A percentile compares a stretch with the other conserved stretches of the same genome.
These are phyloP conservation scores for Kryptolebias ocellatus DNA, from an alignment of 2,797 vertebrate genomes.

Conservation along the genomic window DNA sequence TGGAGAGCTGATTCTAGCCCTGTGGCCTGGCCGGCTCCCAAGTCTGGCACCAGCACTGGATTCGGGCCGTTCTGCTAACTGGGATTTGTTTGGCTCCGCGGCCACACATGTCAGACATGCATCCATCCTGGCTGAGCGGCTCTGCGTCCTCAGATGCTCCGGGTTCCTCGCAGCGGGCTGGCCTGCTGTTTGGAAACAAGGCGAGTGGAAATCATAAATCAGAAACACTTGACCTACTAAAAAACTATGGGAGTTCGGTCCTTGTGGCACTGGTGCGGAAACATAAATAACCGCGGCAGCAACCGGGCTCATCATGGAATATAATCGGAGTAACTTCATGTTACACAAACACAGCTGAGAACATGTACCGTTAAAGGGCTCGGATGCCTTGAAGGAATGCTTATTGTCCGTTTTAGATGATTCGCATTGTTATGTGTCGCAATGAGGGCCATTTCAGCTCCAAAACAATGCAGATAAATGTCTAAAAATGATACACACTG, in stretches of 20 bases:
- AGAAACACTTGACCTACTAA: conserved; percentile 62
- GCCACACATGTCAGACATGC: conserved; percentile 67
- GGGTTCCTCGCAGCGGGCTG: conserved; percentile 37
- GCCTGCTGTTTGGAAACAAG: conserved; percentile 54
- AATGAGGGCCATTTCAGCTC: no score
- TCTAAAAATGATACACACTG: no score
- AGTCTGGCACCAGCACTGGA: conserved; percentile 67
- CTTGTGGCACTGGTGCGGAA: conserved; percentile 52
- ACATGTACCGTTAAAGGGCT: conserved; percentile 1
- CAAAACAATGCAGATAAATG: no score
- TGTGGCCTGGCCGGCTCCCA: conserved; percentile 71
- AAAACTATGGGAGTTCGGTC: conserved; percentile 54
- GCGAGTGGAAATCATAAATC: conserved; percentile 67
- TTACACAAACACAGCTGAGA: conserved; percentile 9
- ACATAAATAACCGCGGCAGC: conserved; percentile 56
- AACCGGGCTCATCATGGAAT: conserved; percentile 28
- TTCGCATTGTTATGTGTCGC: no score
- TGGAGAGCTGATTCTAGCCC: conserved; percentile 73
- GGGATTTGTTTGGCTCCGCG: conserved; percentile 73
- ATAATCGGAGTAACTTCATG: conserved; percentile 15
- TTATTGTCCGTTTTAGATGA: no score
- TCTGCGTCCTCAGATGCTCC: conserved; percentile 73
- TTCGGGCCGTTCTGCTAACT: conserved; percentile 63
- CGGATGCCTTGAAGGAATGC: no score
- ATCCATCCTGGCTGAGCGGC: conserved; percentile 63